Base-by-base conservation (phyloP, 2,113 vertebrate genomes). In the Phrynocephalus versicolor region DNA sequence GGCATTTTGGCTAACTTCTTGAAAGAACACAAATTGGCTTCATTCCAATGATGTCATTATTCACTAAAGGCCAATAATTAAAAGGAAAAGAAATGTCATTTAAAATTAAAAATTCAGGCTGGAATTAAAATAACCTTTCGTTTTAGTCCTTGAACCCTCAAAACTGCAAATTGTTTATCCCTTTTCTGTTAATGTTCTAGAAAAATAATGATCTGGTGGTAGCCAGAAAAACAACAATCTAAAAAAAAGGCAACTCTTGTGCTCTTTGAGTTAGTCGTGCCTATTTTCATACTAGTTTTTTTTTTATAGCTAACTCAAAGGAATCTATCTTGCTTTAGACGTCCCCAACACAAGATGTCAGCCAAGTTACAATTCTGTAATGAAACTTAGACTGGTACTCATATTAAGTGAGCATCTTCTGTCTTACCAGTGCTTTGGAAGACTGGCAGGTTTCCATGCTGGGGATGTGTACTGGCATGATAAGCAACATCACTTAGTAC, bases 51-150 rank as follows among this genome's bases (percentile, higher is more conserved):
- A 77, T 80, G 60, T 45, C 85, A 89, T 83, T 90, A 89, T 90
- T 65, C 83, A 94, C 88, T 88, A 79, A 65, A 62, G 82, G 60
- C 88, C 82, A 85, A 88, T 87, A 79, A 87, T 88, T 88, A n/a
- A n/a, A n/a, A n/a, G n/a, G n/a, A n/a, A n/a, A n/a, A n/a, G n/a
- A 84, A 82, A 79, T 82, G 62, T 90, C 79, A 85, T 89, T 92
- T 88, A 72, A 93, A 91, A 90, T 89, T 19, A 8, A 85, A 90
- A 93, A 77, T 69, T 90, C 41, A 87, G 3, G 83, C 89, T 90
- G 86, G 81, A 82, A 81, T 41, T 83, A 71, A 70, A 81, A 51
- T 27, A 41, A 89, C 82, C 85, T 76, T 58, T 74, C 21, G 15
- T 77, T 77, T 58, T 79, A 79, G 37, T 73, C 78, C 71, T 57